Conservation (phyloP, 2,797 vertebrate genomes). For the Bradypodion pumilum region DNA sequence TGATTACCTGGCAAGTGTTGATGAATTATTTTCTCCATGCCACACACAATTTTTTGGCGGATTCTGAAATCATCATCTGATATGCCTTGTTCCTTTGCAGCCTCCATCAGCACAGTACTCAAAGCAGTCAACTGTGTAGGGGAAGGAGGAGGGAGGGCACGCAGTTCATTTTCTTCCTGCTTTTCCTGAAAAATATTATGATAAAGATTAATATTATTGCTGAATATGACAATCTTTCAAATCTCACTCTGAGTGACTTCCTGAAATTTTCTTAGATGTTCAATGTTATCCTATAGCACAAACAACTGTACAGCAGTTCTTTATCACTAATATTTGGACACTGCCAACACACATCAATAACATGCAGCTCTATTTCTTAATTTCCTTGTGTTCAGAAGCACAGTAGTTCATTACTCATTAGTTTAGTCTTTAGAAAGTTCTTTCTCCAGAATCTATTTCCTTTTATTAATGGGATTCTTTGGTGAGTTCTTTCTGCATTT, state of each 20-base stretch:
- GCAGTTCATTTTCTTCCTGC: conserved; percentile 95
- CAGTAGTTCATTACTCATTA: no score
- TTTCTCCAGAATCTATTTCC: no score
- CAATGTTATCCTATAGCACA: no score
- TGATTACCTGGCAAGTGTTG: conserved; percentile 85
- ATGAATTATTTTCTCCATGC: conserved; percentile 91
- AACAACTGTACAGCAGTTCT: no score
- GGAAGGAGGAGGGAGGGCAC: conserved; percentile 86
- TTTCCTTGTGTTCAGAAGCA: no score
- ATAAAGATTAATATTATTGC: conserved; percentile 15
- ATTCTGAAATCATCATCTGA: conserved; percentile 88
- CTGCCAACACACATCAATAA: no score
- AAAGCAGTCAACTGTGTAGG: conserved; percentile 86
- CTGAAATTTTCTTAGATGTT: no score
- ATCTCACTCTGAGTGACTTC: not conserved
- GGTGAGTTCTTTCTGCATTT: no score
- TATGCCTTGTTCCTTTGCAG: conserved; percentile 86
- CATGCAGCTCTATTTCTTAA: no score
- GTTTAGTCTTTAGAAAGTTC: no score
- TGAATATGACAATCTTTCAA: not conserved
- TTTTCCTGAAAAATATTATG: conserved; percentile 84
- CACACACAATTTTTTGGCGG: conserved; percentile 83
- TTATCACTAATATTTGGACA: no score
- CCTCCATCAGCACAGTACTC: conserved; percentile 83
- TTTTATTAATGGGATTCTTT: no score